Percentiles rank a stretch among this genome's conserved stretches.
These are phyloP conservation scores for Mesorhabditis spiculigera DNA, from an alignment of 2,888 invertebrate species.

Conservation along the genomic window DNA sequence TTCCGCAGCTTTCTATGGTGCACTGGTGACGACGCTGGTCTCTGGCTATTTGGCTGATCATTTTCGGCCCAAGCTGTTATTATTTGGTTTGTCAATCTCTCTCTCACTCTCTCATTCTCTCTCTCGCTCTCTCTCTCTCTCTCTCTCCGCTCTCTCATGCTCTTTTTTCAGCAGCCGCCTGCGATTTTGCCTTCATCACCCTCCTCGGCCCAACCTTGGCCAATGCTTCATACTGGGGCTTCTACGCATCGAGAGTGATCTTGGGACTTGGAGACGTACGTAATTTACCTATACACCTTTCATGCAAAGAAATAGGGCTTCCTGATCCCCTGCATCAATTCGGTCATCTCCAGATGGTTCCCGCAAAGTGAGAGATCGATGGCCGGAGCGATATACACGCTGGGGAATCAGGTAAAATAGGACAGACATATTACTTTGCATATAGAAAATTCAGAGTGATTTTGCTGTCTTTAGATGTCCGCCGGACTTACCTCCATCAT, in stretches of 20 bases:
- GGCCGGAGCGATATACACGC: conserved; percentile 11
- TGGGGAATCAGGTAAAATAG: conserved; percentile 8
- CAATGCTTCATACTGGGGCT: neutral
- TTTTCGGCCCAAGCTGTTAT: conserved; percentile 14
- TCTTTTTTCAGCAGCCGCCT: neutral
- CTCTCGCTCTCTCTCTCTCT: too few relatives aligned
- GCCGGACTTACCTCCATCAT: conserved; percentile 5
- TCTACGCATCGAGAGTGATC: neutral
- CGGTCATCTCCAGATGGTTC: conserved; percentile 6
- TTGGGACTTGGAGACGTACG: neutral
- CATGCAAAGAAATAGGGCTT: neutral
- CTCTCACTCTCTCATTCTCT: too few relatives aligned
- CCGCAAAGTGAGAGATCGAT: conserved; percentile 11
- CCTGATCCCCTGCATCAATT: neutral
- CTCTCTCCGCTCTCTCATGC: too few relatives aligned
- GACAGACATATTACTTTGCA: neutral
- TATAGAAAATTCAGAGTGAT: neutral
- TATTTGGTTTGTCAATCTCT: too few relatives aligned
- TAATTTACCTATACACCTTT: neutral
- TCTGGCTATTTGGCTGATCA: conserved; percentile 21
- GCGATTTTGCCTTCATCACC: neutral
- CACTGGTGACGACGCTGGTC: conserved; percentile 19
- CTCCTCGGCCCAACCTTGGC: neutral
- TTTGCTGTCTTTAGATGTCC: conserved; percentile 2
- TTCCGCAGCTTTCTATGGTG: conserved; percentile 19